phyloP scores from a whole-genome alignment of 1,140 invertebrate genomes.

The Druon quercuslanigerum region DNA sequence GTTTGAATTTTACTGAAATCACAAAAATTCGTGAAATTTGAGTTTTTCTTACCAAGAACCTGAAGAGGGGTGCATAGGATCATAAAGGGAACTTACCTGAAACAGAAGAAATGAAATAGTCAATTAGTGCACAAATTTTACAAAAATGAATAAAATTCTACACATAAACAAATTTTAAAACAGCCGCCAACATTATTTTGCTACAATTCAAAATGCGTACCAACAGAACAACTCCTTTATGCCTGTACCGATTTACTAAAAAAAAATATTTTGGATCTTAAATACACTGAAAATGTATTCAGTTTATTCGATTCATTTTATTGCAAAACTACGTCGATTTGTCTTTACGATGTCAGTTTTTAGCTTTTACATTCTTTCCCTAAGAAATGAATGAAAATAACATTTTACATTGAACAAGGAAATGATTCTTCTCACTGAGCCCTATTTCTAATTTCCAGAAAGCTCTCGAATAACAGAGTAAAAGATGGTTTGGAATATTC shows the following conservation, averaged over 20 bases:
- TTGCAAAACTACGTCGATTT: constrained; percentile 3
- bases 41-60: not conserved
- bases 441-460: too few relatives aligned
- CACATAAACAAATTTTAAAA: too few relatives aligned
- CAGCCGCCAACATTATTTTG: too few relatives aligned
- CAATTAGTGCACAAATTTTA: not conserved
- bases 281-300: constrained; percentile 3
- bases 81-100: not conserved
- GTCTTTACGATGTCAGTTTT: not conserved
- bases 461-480: too few relatives aligned
- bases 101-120: not conserved
- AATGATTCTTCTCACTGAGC: too few relatives aligned
- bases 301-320: not conserved
- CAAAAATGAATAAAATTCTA: not conserved
- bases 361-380: not conserved
- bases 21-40: too few relatives aligned
- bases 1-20: too few relatives aligned
- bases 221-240: not conserved
- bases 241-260: not conserved
- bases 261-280: not conserved
- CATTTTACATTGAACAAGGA: not conserved
- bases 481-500: constrained; percentile 14
- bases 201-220: not conserved
- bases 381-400: not conserved
- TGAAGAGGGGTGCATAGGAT: not conserved